These are phyloP conservation scores for Pseudococcus longispinus DNA, from an alignment of 2,888 invertebrate species.

Conservation along the genomic window DNA sequence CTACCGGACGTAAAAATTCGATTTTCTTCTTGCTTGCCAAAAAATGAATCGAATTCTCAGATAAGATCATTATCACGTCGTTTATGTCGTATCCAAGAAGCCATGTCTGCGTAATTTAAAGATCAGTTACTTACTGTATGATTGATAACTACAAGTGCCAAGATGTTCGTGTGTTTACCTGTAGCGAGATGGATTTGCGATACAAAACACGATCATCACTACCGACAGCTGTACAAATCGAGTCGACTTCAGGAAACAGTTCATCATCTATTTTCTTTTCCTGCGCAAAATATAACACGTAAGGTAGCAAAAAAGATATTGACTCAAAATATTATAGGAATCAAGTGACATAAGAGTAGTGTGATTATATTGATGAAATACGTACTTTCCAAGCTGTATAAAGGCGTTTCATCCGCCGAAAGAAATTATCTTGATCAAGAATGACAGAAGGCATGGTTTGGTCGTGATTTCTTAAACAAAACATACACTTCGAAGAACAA, in stretches of 20 bases:
- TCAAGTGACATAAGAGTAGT: no score
- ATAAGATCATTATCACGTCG: slow-evolving; percentile 92
- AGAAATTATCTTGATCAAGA: slow-evolving; percentile 67
- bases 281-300: slow-evolving; percentile 62
- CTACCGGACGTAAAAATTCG: slow-evolving; percentile 91
- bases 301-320: no score
- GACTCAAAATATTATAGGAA: no score
- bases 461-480: not conserved
- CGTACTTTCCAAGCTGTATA: slow-evolving; percentile 90
- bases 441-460: slow-evolving; percentile 16
- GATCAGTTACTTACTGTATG: no score
- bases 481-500: no score
- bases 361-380: no score
- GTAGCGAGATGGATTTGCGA: slow-evolving; percentile 94
- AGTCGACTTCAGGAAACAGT: slow-evolving; percentile 84
- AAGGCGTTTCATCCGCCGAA: slow-evolving; percentile 85
- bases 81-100: slow-evolving; percentile 95
- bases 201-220: slow-evolving; percentile 95
- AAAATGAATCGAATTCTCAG: slow-evolving; percentile 84
- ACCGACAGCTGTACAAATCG: slow-evolving; percentile 89
- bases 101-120: slow-evolving; percentile 76
- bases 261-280: slow-evolving; percentile 73
- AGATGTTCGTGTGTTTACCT: slow-evolving; percentile 69
- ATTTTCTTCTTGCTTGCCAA: slow-evolving; percentile 97
- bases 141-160: not conserved